phyloP scores from a whole-genome alignment of 2,888 invertebrate genomes.

The Balanococcus diminutus region DNA sequence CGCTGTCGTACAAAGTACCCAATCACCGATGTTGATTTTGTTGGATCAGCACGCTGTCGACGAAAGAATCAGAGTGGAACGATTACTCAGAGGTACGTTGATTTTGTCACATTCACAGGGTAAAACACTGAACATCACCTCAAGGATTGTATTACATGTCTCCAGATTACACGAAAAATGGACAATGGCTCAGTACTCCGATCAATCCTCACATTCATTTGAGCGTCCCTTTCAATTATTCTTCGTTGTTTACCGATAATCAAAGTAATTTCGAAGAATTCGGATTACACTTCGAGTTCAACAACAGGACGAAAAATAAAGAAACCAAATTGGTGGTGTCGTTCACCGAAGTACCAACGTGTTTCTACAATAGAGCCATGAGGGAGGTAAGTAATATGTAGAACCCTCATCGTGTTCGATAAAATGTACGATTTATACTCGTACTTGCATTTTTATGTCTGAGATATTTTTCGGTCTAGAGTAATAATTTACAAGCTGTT shows the following conservation, averaged over 20 bases:
- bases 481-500: background rate
- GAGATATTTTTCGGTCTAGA: background rate
- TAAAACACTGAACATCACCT: too few species aligned
- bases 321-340: conserved; percentile 60
- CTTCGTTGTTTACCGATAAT: conserved; percentile 66
- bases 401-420: background rate
- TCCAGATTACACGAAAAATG: conserved; percentile 64
- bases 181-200: conserved; percentile 56
- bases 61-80: conserved; percentile 80
- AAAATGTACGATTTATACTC: background rate
- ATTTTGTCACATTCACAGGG: too few species aligned
- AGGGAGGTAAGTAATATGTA: conserved; percentile 67
- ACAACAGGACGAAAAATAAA: conserved; percentile 60
- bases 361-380: conserved; percentile 67
- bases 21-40: conserved; percentile 65
- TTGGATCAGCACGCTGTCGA: conserved; percentile 90
- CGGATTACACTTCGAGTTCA: conserved; percentile 66
- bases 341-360: conserved; percentile 69
- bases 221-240: conserved; percentile 63
- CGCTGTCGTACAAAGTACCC: conserved; percentile 60
- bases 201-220: conserved; percentile 59
- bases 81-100: conserved; percentile 68
- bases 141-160: background rate
- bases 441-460: background rate
- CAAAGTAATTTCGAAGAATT: conserved; percentile 66